Evolutionary conservation across 2,888 invertebrate genomes (phyloP).

Genomic region (Scaptomyza caliginosa): DNA sequence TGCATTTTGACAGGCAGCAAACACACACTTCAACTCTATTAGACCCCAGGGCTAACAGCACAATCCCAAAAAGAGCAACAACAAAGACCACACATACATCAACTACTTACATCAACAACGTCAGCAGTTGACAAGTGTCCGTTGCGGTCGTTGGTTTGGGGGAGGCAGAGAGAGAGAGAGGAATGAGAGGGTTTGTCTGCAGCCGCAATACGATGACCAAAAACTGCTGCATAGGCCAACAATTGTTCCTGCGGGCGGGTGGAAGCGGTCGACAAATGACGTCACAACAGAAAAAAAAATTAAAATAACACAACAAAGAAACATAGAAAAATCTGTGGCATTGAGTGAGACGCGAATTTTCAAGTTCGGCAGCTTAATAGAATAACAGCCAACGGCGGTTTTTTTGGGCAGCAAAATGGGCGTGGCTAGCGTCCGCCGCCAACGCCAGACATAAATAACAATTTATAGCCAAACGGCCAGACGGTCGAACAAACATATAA

Average conservation of each 20-base stretch:
- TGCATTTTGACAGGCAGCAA: background rate
- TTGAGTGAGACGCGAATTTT: slow-evolving; percentile 40
- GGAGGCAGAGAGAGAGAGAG: background rate
- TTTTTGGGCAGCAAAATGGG: slow-evolving; percentile 29
- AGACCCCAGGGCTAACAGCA: background rate
- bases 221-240: slow-evolving; percentile 1
- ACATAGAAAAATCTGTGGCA: slow-evolving; percentile 13
- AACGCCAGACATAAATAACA: slow-evolving; percentile 59
- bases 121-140: slow-evolving; percentile 46
- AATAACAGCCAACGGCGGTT: slow-evolving; percentile 34
- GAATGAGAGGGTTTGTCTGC: slow-evolving; percentile 3
- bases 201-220: slow-evolving; percentile 18
- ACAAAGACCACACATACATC: slow-evolving; percentile 13
- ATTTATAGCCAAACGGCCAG: slow-evolving; percentile 61
- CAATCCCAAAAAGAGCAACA: slow-evolving; percentile 2
- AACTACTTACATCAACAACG: slow-evolving; percentile 27
- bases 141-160: slow-evolving; percentile 38
- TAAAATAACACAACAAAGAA: background rate
- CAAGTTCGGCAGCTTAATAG: slow-evolving; percentile 51
- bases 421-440: slow-evolving; percentile 40
- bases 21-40: slow-evolving; percentile 8
- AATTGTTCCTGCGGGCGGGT: background rate
- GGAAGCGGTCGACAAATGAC: slow-evolving; percentile 37
- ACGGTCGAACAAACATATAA: slow-evolving; percentile 58
- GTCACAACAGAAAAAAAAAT: slow-evolving; percentile 22